These are phyloP conservation scores for Bactericera cockerelli DNA, from an alignment of 1,140 invertebrate species.

Conservation along the genomic window DNA sequence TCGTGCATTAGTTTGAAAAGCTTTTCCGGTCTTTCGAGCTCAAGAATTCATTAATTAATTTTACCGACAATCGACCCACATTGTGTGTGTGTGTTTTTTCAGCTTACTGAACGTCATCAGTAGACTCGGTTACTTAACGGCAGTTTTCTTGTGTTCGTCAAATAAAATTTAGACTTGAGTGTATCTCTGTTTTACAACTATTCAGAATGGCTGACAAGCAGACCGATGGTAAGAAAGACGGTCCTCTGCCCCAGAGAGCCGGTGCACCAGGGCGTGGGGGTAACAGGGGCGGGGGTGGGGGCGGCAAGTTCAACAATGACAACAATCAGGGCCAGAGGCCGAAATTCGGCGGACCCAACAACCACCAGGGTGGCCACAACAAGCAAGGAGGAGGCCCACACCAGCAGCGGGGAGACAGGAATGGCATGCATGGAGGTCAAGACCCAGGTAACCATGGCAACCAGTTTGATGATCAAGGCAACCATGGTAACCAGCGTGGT, in stretches of 20 bases:
- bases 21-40: too few species aligned
- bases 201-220: neutral
- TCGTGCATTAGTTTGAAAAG: too few species aligned
- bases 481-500: conserved; percentile 19
- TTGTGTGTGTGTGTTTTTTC: too few species aligned
- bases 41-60: too few species aligned
- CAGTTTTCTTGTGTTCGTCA: too few species aligned
- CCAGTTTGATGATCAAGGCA: conserved; percentile 19
- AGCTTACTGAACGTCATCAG: too few species aligned
- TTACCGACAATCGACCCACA: too few species aligned
- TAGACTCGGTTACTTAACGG: too few species aligned
- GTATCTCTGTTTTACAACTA: too few species aligned
- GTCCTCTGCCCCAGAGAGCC: neutral
- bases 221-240: neutral
- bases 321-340: conserved; percentile 12
- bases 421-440: conserved; percentile 10
- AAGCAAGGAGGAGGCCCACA: neutral
- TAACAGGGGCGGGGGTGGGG: conserved; percentile 8
- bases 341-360: conserved; percentile 1
- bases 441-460: conserved; percentile 10
- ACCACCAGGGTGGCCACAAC: neutral
- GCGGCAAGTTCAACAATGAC: conserved; percentile 10
- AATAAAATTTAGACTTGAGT: too few species aligned
- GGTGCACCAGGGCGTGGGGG: conserved; percentile 5
- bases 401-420: neutral